Evolutionary conservation across 2,797 vertebrate genomes (phyloP), one percentile per base, ranked within the genome.

Genomic region (Microcaecilia unicolor): DNA sequence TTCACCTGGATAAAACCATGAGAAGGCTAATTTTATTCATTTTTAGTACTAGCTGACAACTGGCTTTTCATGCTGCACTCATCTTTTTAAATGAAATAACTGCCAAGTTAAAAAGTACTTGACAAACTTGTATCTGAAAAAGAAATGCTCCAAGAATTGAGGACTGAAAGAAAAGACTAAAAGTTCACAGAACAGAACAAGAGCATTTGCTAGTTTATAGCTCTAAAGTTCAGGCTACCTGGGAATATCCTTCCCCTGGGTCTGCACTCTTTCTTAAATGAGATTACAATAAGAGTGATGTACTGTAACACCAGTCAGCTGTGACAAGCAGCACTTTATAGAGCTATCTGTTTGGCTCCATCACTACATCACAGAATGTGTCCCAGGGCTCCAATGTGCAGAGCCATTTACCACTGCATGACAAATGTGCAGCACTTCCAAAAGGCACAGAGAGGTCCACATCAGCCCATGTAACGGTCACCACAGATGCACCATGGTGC

Each of bases 311-410:
- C 55, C 34, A 37, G 69, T 41, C 74, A 13, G 68, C 48, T 11
- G 54, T 72, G 83, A 79, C 73, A 65, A 32, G 76, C 76, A 64
- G 70, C 75, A 2, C 78, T 82, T 83, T 80, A 81, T 80, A 48
- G 80, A 45, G 65, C 61, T 61, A 74, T 76, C 68, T 59, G 74
- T 79, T 73, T 64, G 79, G 68, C 63, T 73, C 72, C 72, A 67
- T 67, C 61, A 61, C 70, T 34, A 20, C 64, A 59, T 64, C 69
- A 40, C 75, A 36, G 75, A 57, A 78, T 58, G 76, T 58, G 78
- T 90, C 89, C 89, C 91, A 48, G 76, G 87, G 63, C 86, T 86
- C 87, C 87, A 82, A 86, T 85, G 85, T 77, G 84, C 84, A 81
- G 73, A 85, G 88, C 88, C 84, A 88, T 83, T 89, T 90, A 92